Conservation (phyloP, 2,797 vertebrate species). For the Falco naumanni region DNA sequence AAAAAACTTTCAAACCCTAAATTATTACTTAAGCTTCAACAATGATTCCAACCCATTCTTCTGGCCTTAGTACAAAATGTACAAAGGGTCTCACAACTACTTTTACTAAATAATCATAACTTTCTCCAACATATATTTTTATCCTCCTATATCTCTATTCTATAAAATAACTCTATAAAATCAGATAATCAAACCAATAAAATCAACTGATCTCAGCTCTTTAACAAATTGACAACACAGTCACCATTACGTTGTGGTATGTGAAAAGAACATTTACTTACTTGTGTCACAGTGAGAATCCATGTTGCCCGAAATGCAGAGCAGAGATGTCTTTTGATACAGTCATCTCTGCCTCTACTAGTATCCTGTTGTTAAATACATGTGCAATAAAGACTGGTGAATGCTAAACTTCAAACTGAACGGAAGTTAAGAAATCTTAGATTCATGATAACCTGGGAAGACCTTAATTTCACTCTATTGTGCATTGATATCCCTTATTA, state of each 20-base stretch:
- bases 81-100: too few relatives aligned
- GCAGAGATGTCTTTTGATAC: not conserved
- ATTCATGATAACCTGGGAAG: not conserved
- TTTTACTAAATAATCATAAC: too few relatives aligned
- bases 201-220: too few relatives aligned
- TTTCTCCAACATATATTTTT: too few relatives aligned
- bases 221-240: too few relatives aligned
- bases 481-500: not conserved
- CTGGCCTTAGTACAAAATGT: too few relatives aligned
- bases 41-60: too few relatives aligned
- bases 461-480: not conserved
- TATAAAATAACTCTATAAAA: too few relatives aligned
- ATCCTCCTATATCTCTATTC: too few relatives aligned
- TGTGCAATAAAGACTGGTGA: not conserved
- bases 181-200: too few relatives aligned
- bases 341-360: not conserved
- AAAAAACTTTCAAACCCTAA: too few relatives aligned
- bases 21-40: too few relatives aligned
- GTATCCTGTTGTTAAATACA: not conserved
- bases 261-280: not conserved
- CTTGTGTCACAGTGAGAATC: not conserved
- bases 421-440: not conserved
- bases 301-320: not conserved
- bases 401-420: not conserved
- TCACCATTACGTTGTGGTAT: not conserved